Evolutionary conservation across 1,140 invertebrate species (phyloP), one percentile per base, ranked within the genome.

Genomic region (Panagrolaimus sp.): DNA sequence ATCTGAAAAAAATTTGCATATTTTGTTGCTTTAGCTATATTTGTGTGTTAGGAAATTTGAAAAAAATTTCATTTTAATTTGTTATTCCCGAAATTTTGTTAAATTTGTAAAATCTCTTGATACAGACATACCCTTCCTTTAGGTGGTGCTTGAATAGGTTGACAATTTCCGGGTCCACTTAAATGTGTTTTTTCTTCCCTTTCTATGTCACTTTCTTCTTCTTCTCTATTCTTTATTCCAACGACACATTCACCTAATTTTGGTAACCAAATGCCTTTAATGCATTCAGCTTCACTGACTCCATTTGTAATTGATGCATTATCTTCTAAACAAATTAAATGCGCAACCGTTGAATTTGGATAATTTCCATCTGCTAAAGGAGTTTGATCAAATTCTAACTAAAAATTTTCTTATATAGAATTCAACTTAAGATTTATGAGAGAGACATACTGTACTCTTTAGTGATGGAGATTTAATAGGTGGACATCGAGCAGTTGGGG

Each of bases 261-360:
- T 1, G 66, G 66, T 11, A 57, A 20, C 66, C 66, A 67, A 9
- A 23, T 42, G 2, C 48, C 43, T 16, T 44, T 44, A 14, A 23
- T n/a, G 25, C 66, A 67, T 25, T 27, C 38, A 9, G 66, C 48
- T 57, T 57, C 27, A n/a, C 13, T 57, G 14, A 27, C 43, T 14
- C 66, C 66, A 14, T 38, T 16, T 0, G 46, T 38, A 8, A 20
- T 61, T n/a, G 16, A 57, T 51, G 47, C 66, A n/a, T 11, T 25
- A 20, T 67, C 57, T 67, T 38, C 48, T 2, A 57, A 31, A 38
- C 27, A 44, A 43, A 57, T 67, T 25, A 48, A 57, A 25, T 23
- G 20, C 23, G 16, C 66, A 25, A 44, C 62, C 47, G 46, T 38
- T 51, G 66, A 67, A 38, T 57, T 67, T 51, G 31, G 48, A 46